Evolutionary conservation across 2,113 vertebrate genomes (phyloP), one percentile per base, ranked within the genome.

Genomic region (Falco punctatus): DNA sequence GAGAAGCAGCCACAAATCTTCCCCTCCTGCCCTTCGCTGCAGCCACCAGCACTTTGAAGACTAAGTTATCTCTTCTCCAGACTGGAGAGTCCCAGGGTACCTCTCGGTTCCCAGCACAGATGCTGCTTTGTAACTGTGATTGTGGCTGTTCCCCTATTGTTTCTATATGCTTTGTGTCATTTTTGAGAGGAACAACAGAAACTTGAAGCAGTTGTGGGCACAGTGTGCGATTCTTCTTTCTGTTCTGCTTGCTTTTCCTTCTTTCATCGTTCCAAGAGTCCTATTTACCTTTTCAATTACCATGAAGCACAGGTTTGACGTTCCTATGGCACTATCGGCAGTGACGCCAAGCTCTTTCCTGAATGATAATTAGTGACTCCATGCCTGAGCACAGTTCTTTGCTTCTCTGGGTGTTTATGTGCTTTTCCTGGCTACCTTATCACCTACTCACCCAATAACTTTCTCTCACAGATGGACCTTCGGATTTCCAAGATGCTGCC

Each of bases 351-450:
- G 27, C 28, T 52, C 66, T n/a, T 91, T 85, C 54, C 90, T 85
- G 44, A 54, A 21, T 26, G 73, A 81, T 71, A 92, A 89, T 90
- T 44, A 49, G 57, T 38, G 81, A 89, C 81, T 87, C 30, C 65
- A 35, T 65, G 90, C 58, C 84, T 0, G 1, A 94, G 58, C 1
- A 10, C 21, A 61, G 57, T 11, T 87, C 71, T 91, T 72, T 71
- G 77, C 72, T 92, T 95, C 85, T 79, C 81, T 94, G 82, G 71
- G 78, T 97, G 78, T 72, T 95, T 84, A 64, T 88, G 88, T 93
- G 84, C 78, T 96, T 95, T 94, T 95, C 81, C 95, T 97, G 96
- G 87, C 95, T 95, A 73, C 94, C 81, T 96, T 90, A 93, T 96
- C 91, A 75, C 91, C 70, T 92, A 55, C 84, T 96, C 85, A 91